Evolutionary conservation across 2,888 invertebrate genomes (phyloP).

Genomic region (Macrophya alboannulata): DNA sequence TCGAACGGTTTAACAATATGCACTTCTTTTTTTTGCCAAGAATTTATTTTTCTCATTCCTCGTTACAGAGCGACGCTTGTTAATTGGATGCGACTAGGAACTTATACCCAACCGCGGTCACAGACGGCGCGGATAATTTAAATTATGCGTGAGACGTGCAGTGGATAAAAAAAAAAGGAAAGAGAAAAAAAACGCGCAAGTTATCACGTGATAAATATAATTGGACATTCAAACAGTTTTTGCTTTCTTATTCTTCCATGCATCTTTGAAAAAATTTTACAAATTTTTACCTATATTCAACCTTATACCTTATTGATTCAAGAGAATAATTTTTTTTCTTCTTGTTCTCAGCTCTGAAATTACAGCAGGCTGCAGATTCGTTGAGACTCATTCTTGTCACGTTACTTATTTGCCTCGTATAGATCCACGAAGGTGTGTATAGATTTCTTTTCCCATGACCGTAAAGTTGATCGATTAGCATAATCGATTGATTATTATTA

Average conservation of each 20-base stretch:
- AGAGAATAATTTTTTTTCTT: no score
- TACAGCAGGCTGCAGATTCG: neutral
- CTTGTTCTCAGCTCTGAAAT: no score
- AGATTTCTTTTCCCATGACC: slow-evolving; percentile 41
- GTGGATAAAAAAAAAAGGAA: slow-evolving; percentile 61
- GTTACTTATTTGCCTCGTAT: neutral
- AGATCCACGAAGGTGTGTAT: neutral
- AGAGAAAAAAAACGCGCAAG: slow-evolving; percentile 62
- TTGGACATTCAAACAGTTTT: slow-evolving; percentile 68
- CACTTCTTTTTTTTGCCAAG: slow-evolving; percentile 63
- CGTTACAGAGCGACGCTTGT: slow-evolving; percentile 52
- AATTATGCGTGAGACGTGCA: slow-evolving; percentile 75
- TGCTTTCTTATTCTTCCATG: slow-evolving; percentile 54
- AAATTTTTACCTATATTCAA: slow-evolving; percentile 16
- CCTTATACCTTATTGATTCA: neutral
- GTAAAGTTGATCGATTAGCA: slow-evolving; percentile 64
- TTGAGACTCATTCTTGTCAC: neutral
- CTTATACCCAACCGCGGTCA: slow-evolving; percentile 26
- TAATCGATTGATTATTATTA: slow-evolving; percentile 75
- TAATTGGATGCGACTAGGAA: slow-evolving; percentile 64
- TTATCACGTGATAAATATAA: slow-evolving; percentile 76
- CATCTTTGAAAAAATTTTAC: neutral
- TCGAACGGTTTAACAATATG: slow-evolving; percentile 68
- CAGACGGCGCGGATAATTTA: slow-evolving; percentile 73
- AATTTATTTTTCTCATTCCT: slow-evolving; percentile 61